Evolutionary conservation across 1,140 invertebrate species (phyloP).

Genomic region (Catajapyx aquilonaris): DNA sequence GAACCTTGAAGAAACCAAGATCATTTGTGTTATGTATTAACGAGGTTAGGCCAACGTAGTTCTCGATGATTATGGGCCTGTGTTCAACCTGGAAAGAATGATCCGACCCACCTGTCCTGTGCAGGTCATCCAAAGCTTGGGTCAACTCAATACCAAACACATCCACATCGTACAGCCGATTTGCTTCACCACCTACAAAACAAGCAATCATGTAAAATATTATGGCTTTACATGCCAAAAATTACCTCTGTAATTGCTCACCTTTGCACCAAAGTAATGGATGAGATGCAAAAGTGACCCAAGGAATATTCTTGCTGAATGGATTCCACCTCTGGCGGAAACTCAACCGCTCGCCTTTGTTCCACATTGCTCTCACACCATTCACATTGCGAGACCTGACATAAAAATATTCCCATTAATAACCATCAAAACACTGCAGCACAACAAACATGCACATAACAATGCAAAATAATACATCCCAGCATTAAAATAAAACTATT

Average conservation of each 20-base stretch:
- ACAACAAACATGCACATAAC: too few relatives aligned
- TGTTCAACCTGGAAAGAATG: slow-evolving; percentile 28
- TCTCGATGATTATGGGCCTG: slow-evolving; percentile 51
- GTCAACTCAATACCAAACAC: slow-evolving; percentile 30
- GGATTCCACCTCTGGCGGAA: slow-evolving; percentile 66
- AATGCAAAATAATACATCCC: too few relatives aligned
- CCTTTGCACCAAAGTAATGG: slow-evolving; percentile 58
- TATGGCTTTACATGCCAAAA: background rate
- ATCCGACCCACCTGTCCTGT: slow-evolving; percentile 14
- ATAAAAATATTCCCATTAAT: too few relatives aligned
- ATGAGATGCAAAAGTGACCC: slow-evolving; percentile 54
- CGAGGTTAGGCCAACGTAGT: slow-evolving; percentile 53
- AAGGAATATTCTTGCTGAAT: slow-evolving; percentile 54
- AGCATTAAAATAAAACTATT: too few relatives aligned
- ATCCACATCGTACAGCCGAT: slow-evolving; percentile 31
- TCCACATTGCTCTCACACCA: slow-evolving; percentile 55
- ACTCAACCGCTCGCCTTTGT: slow-evolving; percentile 38
- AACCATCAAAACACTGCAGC: too few relatives aligned
- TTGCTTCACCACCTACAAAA: slow-evolving; percentile 15
- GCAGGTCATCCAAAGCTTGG: slow-evolving; percentile 22
- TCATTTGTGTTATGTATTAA: slow-evolving; percentile 62
- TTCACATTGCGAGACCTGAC: slow-evolving; percentile 44
- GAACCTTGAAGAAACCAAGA: slow-evolving; percentile 64
- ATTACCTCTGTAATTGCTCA: slow-evolving; percentile 12
- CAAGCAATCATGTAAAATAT: background rate